Base-by-base conservation (phyloP, 2,888 invertebrate species). In the Andricus quercusramuli region DNA sequence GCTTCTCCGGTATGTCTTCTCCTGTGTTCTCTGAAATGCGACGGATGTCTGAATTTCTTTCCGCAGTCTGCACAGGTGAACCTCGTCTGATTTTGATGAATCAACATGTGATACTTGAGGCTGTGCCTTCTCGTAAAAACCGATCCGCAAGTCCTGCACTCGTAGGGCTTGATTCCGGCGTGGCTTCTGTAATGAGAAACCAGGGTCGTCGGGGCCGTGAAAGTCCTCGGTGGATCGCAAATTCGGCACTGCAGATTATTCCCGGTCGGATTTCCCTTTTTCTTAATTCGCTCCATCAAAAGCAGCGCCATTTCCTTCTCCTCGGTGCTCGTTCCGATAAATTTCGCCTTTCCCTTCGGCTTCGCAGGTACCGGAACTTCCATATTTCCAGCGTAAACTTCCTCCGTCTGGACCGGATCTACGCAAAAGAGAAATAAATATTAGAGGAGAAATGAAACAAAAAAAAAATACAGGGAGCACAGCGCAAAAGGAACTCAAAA, bases 141-240 rank as follows among this genome's bases (percentile, higher is more conserved):
- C 6, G 94, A 93, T 79, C 93, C 93, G 85, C 95, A 95, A 78
- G 94, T 93, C 77, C 93, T 92, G 90, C 95, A 95, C 82, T 94
- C 94, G 86, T 94, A 95, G 2, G 95, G 95, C 87, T 95, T 95
- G 85, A 95, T 94, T 62, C 94, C 94, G 90, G 94, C 95, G 89
- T 95, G 95, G 87, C 94, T 94, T 51, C 94, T 92, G 87, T 95
- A 95, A 88, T 95, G 95, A 62, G 94, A 94, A 84, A 94, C 94
- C 20, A 95, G 92, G 5, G 94, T 94, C 32, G 95, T 94, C 25
- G 94, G 93, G 9, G 95, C 94, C 8, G 95, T 95, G 86, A 95
- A 95, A 68, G 93, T 93, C 79, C 94, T 94, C 13, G 93, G 93
- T 13, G 93, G 93, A 82, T 93, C 92, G 85, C 95, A 95, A 78